phyloP scores from a whole-genome alignment of 2,797 vertebrate genomes.

The Bucorvus abyssinicus region DNA sequence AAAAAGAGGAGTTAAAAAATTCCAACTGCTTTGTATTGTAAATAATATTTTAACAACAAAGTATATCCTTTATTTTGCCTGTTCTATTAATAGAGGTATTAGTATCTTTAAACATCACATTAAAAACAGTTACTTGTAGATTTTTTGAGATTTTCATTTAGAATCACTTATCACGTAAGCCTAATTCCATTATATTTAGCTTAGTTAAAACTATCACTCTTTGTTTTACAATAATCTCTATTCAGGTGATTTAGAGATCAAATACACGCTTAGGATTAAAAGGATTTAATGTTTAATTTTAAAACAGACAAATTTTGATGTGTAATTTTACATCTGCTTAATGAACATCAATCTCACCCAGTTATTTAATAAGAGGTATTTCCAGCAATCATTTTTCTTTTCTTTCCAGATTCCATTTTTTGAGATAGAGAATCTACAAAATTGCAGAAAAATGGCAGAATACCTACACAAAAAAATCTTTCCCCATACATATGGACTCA shows the following conservation, averaged over 20 bases:
- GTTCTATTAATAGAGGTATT: neutral
- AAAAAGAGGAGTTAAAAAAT: neutral
- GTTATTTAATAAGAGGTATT: neutral
- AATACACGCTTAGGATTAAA: neutral
- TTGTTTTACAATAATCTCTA: neutral
- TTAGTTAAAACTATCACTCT: neutral
- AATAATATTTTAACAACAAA: neutral
- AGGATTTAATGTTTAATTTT: neutral
- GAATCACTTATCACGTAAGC: neutral
- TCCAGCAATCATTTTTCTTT: neutral
- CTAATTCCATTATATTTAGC: neutral
- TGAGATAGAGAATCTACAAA: constrained; percentile 80
- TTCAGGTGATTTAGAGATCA: neutral
- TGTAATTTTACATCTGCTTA: neutral
- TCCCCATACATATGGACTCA: constrained; percentile 77
- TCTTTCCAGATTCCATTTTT: constrained; percentile 85
- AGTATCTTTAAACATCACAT: neutral
- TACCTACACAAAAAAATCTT: constrained; percentile 92
- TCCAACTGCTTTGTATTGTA: neutral
- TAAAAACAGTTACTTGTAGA: neutral
- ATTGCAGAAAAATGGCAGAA: constrained; percentile 74
- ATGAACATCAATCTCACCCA: neutral
- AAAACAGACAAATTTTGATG: neutral
- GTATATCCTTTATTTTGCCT: neutral
- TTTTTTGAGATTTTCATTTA: neutral